Percentiles rank a stretch among this genome's conserved stretches.
Conservation (phyloP, 2,888 invertebrate genomes). For the Hypomecis atomaria region DNA sequence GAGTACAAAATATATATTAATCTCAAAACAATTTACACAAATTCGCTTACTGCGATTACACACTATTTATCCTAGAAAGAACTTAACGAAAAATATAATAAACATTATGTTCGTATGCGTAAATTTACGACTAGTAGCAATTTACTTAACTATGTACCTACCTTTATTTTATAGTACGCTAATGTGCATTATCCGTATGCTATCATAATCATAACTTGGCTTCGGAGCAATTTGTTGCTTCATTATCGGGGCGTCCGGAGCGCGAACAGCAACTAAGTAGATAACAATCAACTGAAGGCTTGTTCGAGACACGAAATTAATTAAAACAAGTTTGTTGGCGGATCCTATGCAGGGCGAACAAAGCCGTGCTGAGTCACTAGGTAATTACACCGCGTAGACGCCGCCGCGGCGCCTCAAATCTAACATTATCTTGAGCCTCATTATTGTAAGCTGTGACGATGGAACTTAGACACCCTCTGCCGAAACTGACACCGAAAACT, state of each 20-base stretch:
- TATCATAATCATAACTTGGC: constrained; percentile 67
- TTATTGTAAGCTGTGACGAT: constrained; percentile 59
- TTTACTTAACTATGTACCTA: background rate
- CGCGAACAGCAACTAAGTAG: constrained; percentile 83
- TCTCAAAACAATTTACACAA: too few relatives aligned
- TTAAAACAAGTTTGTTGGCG: constrained; percentile 85
- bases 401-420: constrained; percentile 72
- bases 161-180: background rate
- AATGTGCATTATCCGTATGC: constrained; percentile 22
- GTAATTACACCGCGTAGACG: constrained; percentile 78
- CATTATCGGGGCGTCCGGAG: constrained; percentile 78
- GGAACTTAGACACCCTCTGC: constrained; percentile 34
- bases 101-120: too few relatives aligned
- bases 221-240: constrained; percentile 77
- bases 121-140: background rate
- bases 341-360: constrained; percentile 83
- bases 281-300: constrained; percentile 83
- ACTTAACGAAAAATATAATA: too few relatives aligned
- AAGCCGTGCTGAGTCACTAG: constrained; percentile 83
- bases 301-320: constrained; percentile 85
- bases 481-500: constrained; percentile 34
- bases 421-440: constrained; percentile 72
- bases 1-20: too few relatives aligned
- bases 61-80: too few relatives aligned
- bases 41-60: too few relatives aligned